phyloP scores from a whole-genome alignment of 1,140 invertebrate genomes.

The Monochamus saltuarius region DNA sequence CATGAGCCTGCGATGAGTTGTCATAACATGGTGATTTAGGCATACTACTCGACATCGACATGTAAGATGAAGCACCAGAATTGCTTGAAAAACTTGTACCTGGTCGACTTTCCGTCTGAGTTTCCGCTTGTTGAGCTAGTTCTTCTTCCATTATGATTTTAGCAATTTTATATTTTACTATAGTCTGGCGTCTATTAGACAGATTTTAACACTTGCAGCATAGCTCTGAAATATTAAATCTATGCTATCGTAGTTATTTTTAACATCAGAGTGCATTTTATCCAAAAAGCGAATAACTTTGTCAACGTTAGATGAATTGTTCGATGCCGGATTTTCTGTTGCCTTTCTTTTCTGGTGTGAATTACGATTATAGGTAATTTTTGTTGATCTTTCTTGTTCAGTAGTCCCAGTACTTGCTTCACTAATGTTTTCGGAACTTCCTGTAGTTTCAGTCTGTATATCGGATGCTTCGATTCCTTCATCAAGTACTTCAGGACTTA shows the following conservation, averaged over 20 bases:
- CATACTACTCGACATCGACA: too few relatives aligned
- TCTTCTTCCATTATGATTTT: slow-evolving; percentile 21
- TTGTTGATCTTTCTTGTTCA: background rate
- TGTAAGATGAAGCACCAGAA: background rate
- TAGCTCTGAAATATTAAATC: slow-evolving; percentile 16
- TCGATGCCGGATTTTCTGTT: background rate
- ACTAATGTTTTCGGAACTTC: background rate
- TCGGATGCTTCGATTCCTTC: background rate
- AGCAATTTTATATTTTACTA: slow-evolving; percentile 17
- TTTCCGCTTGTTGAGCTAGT: slow-evolving; percentile 9
- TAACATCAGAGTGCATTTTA: too few relatives aligned
- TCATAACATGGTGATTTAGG: too few relatives aligned
- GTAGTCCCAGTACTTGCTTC: slow-evolving; percentile 2
- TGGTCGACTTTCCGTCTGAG: slow-evolving; percentile 4
- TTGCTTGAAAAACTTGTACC: slow-evolving; percentile 1
- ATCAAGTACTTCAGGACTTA: slow-evolving; percentile 9
- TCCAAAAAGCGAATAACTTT: background rate
- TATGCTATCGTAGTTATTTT: background rate
- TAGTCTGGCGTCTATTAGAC: slow-evolving; percentile 8
- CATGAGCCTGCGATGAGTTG: too few relatives aligned
- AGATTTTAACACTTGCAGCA: slow-evolving; percentile 21
- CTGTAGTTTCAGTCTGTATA: background rate
- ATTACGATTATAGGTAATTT: slow-evolving; percentile 9
- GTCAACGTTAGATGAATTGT: background rate
- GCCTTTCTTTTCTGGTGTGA: slow-evolving; percentile 10